Evolutionary conservation across 2,888 invertebrate species (phyloP).

Genomic region (Thymelicus sylvestris): DNA sequence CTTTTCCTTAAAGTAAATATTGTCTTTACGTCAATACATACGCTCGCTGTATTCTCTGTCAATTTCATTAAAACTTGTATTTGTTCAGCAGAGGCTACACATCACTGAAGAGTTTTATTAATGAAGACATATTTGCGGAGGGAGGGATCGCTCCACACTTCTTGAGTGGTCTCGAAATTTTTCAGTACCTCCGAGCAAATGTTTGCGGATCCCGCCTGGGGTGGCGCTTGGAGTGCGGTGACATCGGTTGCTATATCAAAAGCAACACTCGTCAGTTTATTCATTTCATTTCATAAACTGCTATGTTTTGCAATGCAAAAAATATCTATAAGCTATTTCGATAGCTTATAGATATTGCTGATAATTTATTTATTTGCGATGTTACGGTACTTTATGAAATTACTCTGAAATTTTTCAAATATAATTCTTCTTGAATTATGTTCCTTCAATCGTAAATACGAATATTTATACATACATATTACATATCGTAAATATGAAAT

Average conservation of each 20-base stretch:
- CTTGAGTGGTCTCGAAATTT: conserved; percentile 37
- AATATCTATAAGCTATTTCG: neutral
- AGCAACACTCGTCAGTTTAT: conserved; percentile 15
- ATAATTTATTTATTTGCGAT: too few species aligned
- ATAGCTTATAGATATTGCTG: too few species aligned
- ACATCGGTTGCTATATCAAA: conserved; percentile 26
- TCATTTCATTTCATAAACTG: neutral
- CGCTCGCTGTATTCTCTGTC: neutral
- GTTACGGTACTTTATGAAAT: too few species aligned
- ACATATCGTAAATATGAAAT: too few species aligned
- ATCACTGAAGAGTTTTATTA: conserved; percentile 31
- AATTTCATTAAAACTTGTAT: conserved; percentile 32
- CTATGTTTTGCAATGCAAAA: neutral
- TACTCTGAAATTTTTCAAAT: too few species aligned
- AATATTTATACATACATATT: too few species aligned
- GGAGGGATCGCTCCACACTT: conserved; percentile 29
- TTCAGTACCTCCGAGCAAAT: conserved; percentile 35
- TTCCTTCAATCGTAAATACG: too few species aligned
- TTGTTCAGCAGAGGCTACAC: conserved; percentile 28
- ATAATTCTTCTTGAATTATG: too few species aligned
- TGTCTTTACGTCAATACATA: neutral
- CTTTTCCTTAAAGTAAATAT: neutral
- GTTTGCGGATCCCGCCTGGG: conserved; percentile 29
- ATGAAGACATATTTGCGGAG: conserved; percentile 35
- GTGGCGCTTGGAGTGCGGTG: conserved; percentile 5